These are phyloP conservation scores for Andrena camellia DNA, from an alignment of 2,888 invertebrate species.

Conservation along the genomic window DNA sequence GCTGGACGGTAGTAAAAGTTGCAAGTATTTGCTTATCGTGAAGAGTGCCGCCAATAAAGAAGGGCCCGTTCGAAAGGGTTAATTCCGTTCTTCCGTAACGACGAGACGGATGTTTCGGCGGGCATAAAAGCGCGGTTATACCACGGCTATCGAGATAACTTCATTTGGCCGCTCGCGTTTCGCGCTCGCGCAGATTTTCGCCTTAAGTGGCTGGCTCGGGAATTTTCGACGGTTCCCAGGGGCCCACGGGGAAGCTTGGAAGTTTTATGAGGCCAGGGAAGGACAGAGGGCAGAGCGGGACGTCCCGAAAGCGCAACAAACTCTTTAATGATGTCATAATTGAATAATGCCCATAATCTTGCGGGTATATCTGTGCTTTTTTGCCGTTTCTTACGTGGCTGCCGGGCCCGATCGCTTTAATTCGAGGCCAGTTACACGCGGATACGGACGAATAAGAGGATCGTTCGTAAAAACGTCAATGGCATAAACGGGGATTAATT, in stretches of 20 bases:
- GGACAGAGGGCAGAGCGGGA: slow-evolving; percentile 30
- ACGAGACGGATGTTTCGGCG: not conserved
- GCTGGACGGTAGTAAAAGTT: not conserved
- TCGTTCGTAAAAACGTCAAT: slow-evolving; percentile 40
- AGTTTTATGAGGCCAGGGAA: slow-evolving; percentile 13
- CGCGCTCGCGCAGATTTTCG: slow-evolving; percentile 12
- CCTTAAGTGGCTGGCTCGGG: not conserved
- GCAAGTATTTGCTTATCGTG: slow-evolving; percentile 30
- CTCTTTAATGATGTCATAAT: slow-evolving; percentile 70
- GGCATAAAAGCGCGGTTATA: slow-evolving; percentile 11
- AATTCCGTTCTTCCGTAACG: slow-evolving; percentile 16
- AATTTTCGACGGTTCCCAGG: not conserved
- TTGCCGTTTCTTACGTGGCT: slow-evolving; percentile 46
- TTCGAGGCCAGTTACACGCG: slow-evolving; percentile 56
- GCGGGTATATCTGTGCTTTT: slow-evolving; percentile 51
- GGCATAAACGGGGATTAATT: slow-evolving; percentile 43
- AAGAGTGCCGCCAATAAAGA: slow-evolving; percentile 26
- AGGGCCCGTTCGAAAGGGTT: not conserved
- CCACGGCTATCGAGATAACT: slow-evolving; percentile 43
- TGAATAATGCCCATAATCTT: slow-evolving; percentile 71
- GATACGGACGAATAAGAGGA: slow-evolving; percentile 27
- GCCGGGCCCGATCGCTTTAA: slow-evolving; percentile 40
- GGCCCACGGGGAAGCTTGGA: not conserved
- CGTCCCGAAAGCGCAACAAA: slow-evolving; percentile 61
- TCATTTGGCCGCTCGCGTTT: slow-evolving; percentile 28